Evolutionary conservation across 2,888 invertebrate species (phyloP), one percentile per base, ranked within the genome.

Genomic region (Micropterix aruncella): DNA sequence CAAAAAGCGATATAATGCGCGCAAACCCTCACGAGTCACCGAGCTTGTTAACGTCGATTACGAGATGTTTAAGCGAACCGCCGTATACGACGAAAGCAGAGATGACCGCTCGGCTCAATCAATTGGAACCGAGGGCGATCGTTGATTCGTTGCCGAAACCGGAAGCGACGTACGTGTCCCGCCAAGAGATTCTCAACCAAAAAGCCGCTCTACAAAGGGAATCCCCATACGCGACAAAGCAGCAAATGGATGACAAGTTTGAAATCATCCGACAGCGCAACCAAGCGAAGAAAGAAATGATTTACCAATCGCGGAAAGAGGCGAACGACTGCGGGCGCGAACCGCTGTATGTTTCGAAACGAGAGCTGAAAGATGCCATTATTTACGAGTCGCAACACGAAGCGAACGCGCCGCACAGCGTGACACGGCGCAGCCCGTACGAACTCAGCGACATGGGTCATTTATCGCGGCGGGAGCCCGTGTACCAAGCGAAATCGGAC

Each of bases 251-350:
- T 54, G 71, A 71, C 45, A 71, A 71, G 51, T 55, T 71, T 36
- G 71, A 70, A 58, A 67, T 70, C 40, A 72, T 72, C 47, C 70
- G 69, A 53, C 69, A 70, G 54, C 63, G 71, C 49, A 72, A 72
- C 50, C 70, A 71, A 55, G 71, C 71, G 2, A 71, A 71, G 49
- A 71, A 71, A 48, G 71, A 72, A 50, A 62, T 69, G 60, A 71
- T 71, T 48, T 71, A 71, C 55, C 71, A 71, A 54, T 65, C 69
- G 14, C 62, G 70, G 50, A 65, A 68, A 50, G 71, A 72, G 53
- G 65, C 64, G 2, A 69, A 66, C 51, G 70, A 70, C 53, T 62
- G 66, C 49, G 70, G 69, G 52, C 61, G 70, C 51, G 70, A 70
- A 51, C 71, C 71, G 2, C 55, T 71, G 42, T 72, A 72, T 50